These are phyloP conservation scores for Ramphastos sulfuratus DNA, from an alignment of 2,113 vertebrate genomes.

Conservation along the genomic window DNA sequence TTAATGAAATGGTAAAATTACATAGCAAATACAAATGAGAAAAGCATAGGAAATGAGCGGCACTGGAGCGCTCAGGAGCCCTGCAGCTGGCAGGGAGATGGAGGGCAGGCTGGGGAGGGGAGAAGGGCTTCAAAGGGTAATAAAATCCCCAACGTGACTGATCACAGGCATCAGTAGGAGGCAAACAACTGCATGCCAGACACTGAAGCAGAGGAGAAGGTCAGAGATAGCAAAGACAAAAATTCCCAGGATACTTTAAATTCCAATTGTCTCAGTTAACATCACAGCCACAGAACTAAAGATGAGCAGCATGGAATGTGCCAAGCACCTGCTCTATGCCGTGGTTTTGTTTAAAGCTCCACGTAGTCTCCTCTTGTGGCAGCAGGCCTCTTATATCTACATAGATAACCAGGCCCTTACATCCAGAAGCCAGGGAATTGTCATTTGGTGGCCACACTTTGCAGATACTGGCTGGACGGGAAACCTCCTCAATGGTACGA, in stretches of 20 bases:
- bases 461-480: not conserved
- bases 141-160: not conserved
- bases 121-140: not conserved
- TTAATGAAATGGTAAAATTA: not conserved
- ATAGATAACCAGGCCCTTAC: rapidly evolving
- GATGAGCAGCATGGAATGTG: rapidly evolving
- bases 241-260: not conserved
- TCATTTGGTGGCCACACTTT: rapidly evolving
- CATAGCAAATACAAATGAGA: not conserved
- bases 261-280: not conserved
- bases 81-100: rapidly evolving
- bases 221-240: not conserved
- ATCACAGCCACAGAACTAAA: not conserved
- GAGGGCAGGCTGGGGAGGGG: rapidly evolving
- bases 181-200: not conserved
- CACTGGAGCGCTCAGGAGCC: not conserved
- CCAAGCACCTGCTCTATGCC: rapidly evolving
- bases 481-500: not conserved
- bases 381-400: not conserved
- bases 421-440: rapidly evolving
- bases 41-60: not conserved
- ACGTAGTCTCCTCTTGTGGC: rapidly evolving
- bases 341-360: not conserved
- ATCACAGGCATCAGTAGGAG: not conserved
- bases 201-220: not conserved